Percentiles rank a stretch among this genome's conserved stretches.
phyloP scores from a whole-genome alignment of 2,113 vertebrate species.

The Trichomycterus rosablanca region DNA sequence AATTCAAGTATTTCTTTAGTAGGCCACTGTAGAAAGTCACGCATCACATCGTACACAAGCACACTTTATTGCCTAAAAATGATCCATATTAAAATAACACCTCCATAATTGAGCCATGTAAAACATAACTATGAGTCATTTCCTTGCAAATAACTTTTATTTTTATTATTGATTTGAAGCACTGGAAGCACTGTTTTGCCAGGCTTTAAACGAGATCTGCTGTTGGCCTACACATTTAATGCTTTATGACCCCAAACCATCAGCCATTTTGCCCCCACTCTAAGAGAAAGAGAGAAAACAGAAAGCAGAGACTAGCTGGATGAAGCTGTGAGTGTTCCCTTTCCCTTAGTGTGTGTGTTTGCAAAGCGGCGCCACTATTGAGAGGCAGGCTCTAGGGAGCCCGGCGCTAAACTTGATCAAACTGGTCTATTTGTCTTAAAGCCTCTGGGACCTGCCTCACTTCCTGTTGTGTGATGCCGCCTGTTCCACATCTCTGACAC shows the following conservation, averaged over 20 bases:
- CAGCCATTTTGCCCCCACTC: conserved; percentile 1
- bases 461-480: conserved; percentile 53
- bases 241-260: not conserved
- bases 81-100: no score
- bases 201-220: not conserved
- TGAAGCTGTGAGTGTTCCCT: conserved; percentile 32
- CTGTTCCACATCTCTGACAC: conserved; percentile 41
- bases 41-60: no score
- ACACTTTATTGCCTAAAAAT: no score
- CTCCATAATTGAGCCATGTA: no score
- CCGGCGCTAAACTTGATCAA: conserved; percentile 50
- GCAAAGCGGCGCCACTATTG: conserved; percentile 37
- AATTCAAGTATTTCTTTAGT: no score
- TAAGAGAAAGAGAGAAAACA: not conserved
- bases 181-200: no score
- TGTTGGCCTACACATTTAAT: not conserved
- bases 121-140: no score
- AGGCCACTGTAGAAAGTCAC: no score
- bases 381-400: conserved; percentile 43
- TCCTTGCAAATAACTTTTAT: no score
- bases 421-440: conserved; percentile 53
- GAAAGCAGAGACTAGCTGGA: conserved; percentile 11
- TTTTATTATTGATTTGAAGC: no score
- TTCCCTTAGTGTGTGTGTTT: conserved; percentile 25
- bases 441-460: conserved; percentile 47